Evolutionary conservation across 2,888 invertebrate species (phyloP).

Genomic region (Proisotoma minuta): DNA sequence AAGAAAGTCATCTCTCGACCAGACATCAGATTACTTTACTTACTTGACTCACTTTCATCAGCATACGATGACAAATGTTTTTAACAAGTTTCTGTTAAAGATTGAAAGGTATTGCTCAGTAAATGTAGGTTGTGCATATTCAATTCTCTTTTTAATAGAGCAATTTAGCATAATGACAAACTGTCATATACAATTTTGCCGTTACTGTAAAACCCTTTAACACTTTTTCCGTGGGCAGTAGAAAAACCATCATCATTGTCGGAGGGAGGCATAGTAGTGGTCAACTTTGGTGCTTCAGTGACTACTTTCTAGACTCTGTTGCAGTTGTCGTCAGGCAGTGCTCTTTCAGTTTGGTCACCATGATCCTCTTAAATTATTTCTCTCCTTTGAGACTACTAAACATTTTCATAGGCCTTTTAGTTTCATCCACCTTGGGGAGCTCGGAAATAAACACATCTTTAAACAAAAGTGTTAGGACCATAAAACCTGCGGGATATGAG

Average conservation of each 20-base stretch:
- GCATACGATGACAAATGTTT: no score
- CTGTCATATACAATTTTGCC: neutral
- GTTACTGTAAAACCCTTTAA: neutral
- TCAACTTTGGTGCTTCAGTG: neutral
- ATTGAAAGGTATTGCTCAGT: no score
- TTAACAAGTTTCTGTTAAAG: no score
- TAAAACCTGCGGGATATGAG: conserved; percentile 3
- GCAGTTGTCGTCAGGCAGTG: no score
- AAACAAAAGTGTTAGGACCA: neutral
- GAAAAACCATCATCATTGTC: neutral
- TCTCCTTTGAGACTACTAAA: neutral
- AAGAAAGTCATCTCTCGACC: no score
- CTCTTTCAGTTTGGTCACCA: no score
- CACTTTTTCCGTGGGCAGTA: neutral
- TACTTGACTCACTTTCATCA: no score
- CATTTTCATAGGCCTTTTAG: neutral
- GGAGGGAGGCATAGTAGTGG: neutral
- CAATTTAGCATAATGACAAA: neutral
- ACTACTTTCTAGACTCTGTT: neutral
- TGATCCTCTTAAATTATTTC: neutral
- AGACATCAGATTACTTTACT: no score
- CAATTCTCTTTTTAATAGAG: neutral
- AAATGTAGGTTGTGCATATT: neutral
- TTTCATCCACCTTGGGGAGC: neutral
- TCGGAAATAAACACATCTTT: neutral